Evolutionary conservation across 2,888 invertebrate genomes (phyloP), one percentile per base, ranked within the genome.

Genomic region (Pediacus dermestoides): DNA sequence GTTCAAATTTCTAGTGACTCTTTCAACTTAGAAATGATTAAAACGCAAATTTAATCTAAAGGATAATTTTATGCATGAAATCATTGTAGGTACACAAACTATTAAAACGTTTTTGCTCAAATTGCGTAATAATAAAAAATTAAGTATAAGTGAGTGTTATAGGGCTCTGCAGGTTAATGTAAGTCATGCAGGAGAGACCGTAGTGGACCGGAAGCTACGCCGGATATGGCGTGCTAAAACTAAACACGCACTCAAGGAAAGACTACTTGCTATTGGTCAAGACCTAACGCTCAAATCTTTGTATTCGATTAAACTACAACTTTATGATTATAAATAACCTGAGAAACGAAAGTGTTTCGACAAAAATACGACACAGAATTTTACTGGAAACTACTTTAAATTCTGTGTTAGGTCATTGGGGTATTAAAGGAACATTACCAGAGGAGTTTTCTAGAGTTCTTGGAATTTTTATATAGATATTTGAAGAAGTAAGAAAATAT

Each of bases 141-240:
- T n/a, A n/a, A n/a, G n/a, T n/a, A n/a, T n/a, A n/a, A n/a, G n/a
- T n/a, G n/a, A n/a, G n/a, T n/a, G n/a, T n/a, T n/a, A n/a, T n/a
- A n/a, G n/a, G n/a, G n/a, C n/a, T 18, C 21, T 18, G 21, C 21
- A 18, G 21, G n/a, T 7, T 18, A 18, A 7, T 18, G n/a, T 18
- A 7, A 7, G 21, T 18, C 6, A 18, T 7, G 21, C n/a, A 18
- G n/a, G n/a, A 18, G 21, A 6, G 6, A 18, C 21, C n/a, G 28
- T 28, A 28, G 28, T 28, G 28, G 37, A 39, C 39, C 28, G 39
- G 42, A 45, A 42, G 35, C 30, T 16, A 18, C 22, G 28, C 34
- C 45, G 45, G 45, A 45, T 32, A 22, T 45, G 32, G 45, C 44
- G 42, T 42, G 43, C 41, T 33, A 15, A 16, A 26, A 7, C 11